Base-by-base conservation (phyloP, 2,888 invertebrate genomes). In the Polietes domitor region DNA sequence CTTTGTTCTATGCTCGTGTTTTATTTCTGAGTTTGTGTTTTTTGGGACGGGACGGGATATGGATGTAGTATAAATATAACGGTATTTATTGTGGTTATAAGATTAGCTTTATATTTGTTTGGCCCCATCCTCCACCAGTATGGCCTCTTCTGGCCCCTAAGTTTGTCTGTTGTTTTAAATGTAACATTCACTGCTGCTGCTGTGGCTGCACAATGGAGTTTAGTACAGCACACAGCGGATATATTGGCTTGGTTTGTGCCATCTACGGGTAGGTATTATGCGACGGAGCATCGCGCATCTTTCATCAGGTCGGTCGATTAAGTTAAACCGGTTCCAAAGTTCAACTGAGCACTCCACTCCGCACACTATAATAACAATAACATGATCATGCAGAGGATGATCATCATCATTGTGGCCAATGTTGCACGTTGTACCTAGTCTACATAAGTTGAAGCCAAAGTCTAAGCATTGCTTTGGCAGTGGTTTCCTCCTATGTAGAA, bases 251-350 rank as follows among this genome's bases (percentile, higher is more conserved):
- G 47, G 47, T n/a, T n/a, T 47, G 12, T 1, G 47, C n/a, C n/a
- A n/a, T 47, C 47, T 47, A 24, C 26, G 58, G 10, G 12, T 24
- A 10, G 15, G 58, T 58, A 24, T 47, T 58, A 58, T 24, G 58
- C 7, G 47, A n/a, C 15, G 15, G 58, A 24, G 26, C 58, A 58
- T 2, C 3, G 58, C 58, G 58, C 85, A 85, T 79, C 83, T 79
- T 83, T 79, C 75, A 83, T 83, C 73, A 41, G 85, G 82, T 85
- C 72, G 83, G 24, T 74, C 63, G 80, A 76, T 82, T 76, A 78
- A 68, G 55, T 74, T 74, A 83, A 85, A 85, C 85, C 79, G 83
- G 85, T 83, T 85, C 70, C 26, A 83, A 83, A 83, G 85, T 81
- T 80, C 85, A 83, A 81, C 63, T 37, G 28, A 4, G 17, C 63